Base-by-base conservation (phyloP, 2,113 vertebrate genomes). In the Upupa epops region DNA sequence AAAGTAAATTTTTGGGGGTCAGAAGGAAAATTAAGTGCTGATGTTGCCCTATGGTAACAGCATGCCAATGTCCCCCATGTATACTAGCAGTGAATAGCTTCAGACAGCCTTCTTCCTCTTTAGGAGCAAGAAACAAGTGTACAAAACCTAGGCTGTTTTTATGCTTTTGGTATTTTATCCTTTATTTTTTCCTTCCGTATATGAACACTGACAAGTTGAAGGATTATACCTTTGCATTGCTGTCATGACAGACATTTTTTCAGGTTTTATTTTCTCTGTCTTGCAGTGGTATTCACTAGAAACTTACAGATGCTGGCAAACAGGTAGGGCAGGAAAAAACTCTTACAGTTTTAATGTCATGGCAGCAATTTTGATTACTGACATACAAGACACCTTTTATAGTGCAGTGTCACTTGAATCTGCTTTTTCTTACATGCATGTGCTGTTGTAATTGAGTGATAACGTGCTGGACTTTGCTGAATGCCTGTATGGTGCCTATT, bases 191-290 rank as follows among this genome's bases (percentile, higher is more conserved):
- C 22, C 42, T 71, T 54, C 34, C 12, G 13, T 34, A 28, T 29
- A 8, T 32, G 42, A 90, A 59, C 25, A 40, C 55, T 70, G 76
- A 83, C 79, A 90, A 70, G 42, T 70, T 88, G 87, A 70, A 91
- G 88, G 64, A 92, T 92, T 73, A 88, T 56, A 59, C 32, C 60
- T 81, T 90, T 80, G 42, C 83, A 7, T 29, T 88, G 17, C 42
- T 80, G 16, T 52, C 84, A 74, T 83, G 72, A 71, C 83, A 94
- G 71, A 46, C 83, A 58, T 25, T 93, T 95, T 65, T 79, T 68
- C 61, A 52, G 16, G 24, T 93, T 88, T 95, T 94, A 88, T 90
- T 89, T 93, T 83, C 69, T 51, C 83, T 80, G 15, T 52, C 48
- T 88, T 74, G 18, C 80, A 76, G 61, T 49, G 55, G 40, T 51